Evolutionary conservation across 2,113 vertebrate species (phyloP), one percentile per base, ranked within the genome.

Genomic region (Todiramphus saurophagus): DNA sequence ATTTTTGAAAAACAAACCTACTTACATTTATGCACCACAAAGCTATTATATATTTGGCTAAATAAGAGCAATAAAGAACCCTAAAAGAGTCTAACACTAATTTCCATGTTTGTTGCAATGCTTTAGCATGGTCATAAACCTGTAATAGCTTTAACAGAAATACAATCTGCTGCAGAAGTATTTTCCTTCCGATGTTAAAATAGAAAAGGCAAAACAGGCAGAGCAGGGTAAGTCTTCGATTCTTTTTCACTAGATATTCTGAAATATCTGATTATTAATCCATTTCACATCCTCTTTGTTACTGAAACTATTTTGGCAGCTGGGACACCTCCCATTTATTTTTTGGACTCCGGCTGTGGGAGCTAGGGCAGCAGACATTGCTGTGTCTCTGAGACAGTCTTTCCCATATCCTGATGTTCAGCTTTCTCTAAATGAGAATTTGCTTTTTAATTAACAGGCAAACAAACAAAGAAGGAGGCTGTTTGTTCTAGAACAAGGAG

Each of bases 91-190:
- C 44, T 91, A 89, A 96, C 83, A 85, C 72, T 96, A 92, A 98
- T 98, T 97, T 97, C 87, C 87, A 87, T 86, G 82, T 97, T 95
- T 95, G 92, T 90, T 70, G 86, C 87, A 95, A 74, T n/a, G 25
- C 96, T 97, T 98, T 97, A 98, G 75, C 87, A 75, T 83, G 75
- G 59, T 90, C 95, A 93, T 98, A 98, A 98, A 97, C 83, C 92
- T 97, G 92, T 85, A 97, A 94, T 15, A 67, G 62, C 59, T 97
- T 93, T 93, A 97, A 96, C 83, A 97, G 97, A 98, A 97, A 97
- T 97, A 97, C 48, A 94, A 64, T 96, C 64, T 51, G 23, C 46
- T 79, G 73, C 72, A 58, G 56, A 58, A 58, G 44, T 97, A 89
- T 97, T 97, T 97, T 96, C 98, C 97, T 91, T 82, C 90, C 73